Conservation (phyloP, 1,140 invertebrate genomes). For the Drosophila santomea region DNA sequence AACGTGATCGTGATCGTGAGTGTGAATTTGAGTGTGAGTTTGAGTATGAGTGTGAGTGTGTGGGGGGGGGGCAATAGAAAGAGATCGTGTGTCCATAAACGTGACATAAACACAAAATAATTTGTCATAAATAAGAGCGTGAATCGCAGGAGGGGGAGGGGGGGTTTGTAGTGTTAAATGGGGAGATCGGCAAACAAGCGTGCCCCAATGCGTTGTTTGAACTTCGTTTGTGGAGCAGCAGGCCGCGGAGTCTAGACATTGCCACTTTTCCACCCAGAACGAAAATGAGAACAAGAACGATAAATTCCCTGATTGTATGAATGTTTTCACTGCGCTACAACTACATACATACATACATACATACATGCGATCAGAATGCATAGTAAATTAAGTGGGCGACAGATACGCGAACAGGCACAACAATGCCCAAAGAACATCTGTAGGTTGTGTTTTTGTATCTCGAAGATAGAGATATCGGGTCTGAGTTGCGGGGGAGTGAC, state of each 20-base stretch:
- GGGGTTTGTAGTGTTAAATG: neutral
- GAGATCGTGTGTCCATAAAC: slow-evolving; percentile 62
- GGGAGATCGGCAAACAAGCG: slow-evolving; percentile 56
- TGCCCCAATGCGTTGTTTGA: slow-evolving; percentile 64
- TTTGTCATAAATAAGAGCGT: slow-evolving; percentile 49
- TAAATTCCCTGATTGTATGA: slow-evolving; percentile 43
- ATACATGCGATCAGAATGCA: slow-evolving; percentile 37
- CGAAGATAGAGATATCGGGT: slow-evolving; percentile 7
- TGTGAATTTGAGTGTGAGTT: too few species aligned
- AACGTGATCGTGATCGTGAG: slow-evolving; percentile 29
- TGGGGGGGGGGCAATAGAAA: neutral
- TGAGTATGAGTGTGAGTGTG: too few species aligned
- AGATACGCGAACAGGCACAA: slow-evolving; percentile 29
- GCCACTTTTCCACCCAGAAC: slow-evolving; percentile 17
- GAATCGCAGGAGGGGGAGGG: slow-evolving; percentile 3
- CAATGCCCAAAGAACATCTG: slow-evolving; percentile 26
- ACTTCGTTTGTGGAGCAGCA: slow-evolving; percentile 62
- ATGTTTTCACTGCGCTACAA: slow-evolving; percentile 14
- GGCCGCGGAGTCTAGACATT: slow-evolving; percentile 14
- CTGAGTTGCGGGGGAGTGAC: slow-evolving; percentile 20
- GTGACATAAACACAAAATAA: slow-evolving; percentile 72
- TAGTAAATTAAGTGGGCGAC: slow-evolving; percentile 61
- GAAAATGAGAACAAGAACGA: slow-evolving; percentile 18
- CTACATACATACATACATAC: neutral
- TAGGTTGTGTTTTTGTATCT: slow-evolving; percentile 16